Evolutionary conservation across 2,113 vertebrate genomes (phyloP).

Genomic region (Strigops habroptila): DNA sequence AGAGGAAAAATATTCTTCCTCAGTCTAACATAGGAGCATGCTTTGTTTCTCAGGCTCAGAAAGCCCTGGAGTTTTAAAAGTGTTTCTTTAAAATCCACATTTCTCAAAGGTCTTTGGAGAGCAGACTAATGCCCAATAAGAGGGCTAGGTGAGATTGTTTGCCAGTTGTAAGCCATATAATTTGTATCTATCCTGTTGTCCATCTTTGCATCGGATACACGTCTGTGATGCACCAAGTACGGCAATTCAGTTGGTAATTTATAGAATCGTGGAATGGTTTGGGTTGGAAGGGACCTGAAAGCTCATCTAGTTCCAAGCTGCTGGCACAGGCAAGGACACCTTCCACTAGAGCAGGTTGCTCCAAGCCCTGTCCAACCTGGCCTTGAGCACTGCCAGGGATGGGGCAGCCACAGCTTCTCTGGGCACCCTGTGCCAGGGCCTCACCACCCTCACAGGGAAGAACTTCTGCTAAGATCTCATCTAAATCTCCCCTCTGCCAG

Average conservation of each 20-base stretch:
- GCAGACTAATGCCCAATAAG: background rate
- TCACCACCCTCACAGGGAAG: rapidly evolving
- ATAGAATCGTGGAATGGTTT: background rate
- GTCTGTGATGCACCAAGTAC: background rate
- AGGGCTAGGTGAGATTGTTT: too few species aligned
- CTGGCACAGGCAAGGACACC: background rate
- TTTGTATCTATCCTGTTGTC: background rate
- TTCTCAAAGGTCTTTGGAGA: background rate
- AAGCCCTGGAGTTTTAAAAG: background rate
- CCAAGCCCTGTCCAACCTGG: rapidly evolving
- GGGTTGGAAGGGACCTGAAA: background rate
- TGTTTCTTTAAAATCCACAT: background rate
- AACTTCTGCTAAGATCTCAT: background rate
- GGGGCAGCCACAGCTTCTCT: background rate
- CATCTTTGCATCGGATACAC: background rate
- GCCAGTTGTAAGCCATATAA: background rate
- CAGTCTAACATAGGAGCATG: rapidly evolving
- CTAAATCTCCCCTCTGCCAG: background rate
- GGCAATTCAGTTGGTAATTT: background rate
- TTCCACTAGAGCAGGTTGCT: rapidly evolving
- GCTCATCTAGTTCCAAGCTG: background rate
- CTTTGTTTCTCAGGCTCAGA: background rate
- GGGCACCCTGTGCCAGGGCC: background rate
- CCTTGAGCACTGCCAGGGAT: background rate
- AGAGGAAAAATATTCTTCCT: background rate